Percentiles rank a stretch among this genome's conserved stretches.
phyloP scores from a whole-genome alignment of 1,140 invertebrate genomes.

The Microplitis mediator region DNA sequence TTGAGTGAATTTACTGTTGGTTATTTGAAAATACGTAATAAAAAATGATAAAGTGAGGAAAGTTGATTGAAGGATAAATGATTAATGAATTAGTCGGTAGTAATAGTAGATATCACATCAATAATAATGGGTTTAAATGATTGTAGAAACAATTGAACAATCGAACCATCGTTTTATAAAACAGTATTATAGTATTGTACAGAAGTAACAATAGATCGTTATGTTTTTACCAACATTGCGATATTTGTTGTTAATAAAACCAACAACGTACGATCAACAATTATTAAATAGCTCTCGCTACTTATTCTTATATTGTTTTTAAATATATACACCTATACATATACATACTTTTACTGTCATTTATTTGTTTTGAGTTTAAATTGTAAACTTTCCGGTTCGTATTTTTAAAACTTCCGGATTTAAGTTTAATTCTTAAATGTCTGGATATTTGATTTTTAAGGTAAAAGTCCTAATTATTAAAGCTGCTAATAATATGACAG shows the following conservation, averaged over 20 bases:
- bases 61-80: too few relatives aligned
- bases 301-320: slow-evolving; percentile 31
- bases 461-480: too few relatives aligned
- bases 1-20: too few relatives aligned
- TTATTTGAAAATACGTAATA: too few relatives aligned
- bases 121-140: not conserved
- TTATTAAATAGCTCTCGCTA: slow-evolving; percentile 28
- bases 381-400: not conserved
- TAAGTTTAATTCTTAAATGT: too few relatives aligned
- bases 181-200: slow-evolving; percentile 48
- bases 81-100: too few relatives aligned
- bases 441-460: too few relatives aligned
- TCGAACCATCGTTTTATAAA: slow-evolving; percentile 42
- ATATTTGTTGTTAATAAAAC: slow-evolving; percentile 19
- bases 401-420: not conserved
- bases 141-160: slow-evolving; percentile 47
- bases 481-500: too few relatives aligned
- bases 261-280: slow-evolving; percentile 44
- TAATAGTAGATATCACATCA: too few relatives aligned
- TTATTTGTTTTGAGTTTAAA: not conserved
- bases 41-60: too few relatives aligned
- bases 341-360: slow-evolving; percentile 13
- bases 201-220: slow-evolving; percentile 49
- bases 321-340: slow-evolving; percentile 46
- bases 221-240: slow-evolving; percentile 42